Evolutionary conservation across 2,888 invertebrate species (phyloP).

Genomic region (Meganola albula): DNA sequence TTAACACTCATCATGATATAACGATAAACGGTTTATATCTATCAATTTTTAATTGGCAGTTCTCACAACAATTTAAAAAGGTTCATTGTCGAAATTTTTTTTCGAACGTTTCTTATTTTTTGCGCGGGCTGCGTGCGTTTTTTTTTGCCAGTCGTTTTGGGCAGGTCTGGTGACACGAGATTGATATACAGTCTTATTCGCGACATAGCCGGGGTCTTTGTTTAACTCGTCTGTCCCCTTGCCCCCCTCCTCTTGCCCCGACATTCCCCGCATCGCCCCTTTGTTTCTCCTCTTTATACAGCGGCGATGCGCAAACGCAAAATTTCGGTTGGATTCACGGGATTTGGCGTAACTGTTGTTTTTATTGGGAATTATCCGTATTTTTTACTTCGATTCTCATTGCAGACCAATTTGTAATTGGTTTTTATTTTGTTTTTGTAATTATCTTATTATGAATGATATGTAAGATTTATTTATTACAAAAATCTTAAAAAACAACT

Average conservation of each 20-base stretch:
- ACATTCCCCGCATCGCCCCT: constrained; percentile 47
- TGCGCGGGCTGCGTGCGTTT: constrained; percentile 42
- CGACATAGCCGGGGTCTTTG: constrained; percentile 72
- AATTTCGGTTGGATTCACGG: constrained; percentile 55
- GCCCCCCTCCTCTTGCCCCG: constrained; percentile 30
- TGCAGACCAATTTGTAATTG: constrained; percentile 13
- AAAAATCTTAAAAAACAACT: too few species aligned
- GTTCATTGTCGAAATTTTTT: constrained; percentile 70
- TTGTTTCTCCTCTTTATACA: constrained; percentile 68
- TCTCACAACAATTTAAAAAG: constrained; percentile 71
- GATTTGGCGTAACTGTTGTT: constrained; percentile 39
- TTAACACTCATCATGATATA: too few species aligned
- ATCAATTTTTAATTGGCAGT: constrained; percentile 77
- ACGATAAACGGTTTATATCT: constrained; percentile 51
- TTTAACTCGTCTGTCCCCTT: constrained; percentile 66
- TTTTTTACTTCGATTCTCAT: constrained; percentile 29
- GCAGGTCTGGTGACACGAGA: constrained; percentile 71
- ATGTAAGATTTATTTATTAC: too few species aligned
- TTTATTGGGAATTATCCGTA: constrained; percentile 35
- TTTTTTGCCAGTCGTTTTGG: constrained; percentile 71
- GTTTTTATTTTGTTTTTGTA: too few species aligned
- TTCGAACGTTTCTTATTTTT: constrained; percentile 49
- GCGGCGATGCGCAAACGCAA: constrained; percentile 53
- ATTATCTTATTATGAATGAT: too few species aligned
- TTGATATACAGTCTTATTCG: constrained; percentile 74